Percentiles rank a stretch among this genome's conserved stretches.
Evolutionary conservation across 30 jellyfish, hydroid and myxozoan species (phyloP).

Genomic region (Sanderia malayensis): DNA sequence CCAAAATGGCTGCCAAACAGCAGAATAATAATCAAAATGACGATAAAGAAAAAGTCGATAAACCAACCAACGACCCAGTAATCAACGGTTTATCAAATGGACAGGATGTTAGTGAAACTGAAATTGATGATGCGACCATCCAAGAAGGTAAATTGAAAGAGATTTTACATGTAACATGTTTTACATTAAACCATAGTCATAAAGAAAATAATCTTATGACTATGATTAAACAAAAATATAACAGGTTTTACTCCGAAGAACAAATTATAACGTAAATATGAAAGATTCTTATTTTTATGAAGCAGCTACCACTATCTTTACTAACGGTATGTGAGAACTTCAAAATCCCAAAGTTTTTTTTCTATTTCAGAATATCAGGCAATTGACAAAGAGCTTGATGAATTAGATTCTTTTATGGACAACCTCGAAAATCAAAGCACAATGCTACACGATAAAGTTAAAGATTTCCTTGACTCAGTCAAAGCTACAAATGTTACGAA

Average conservation of each 20-base stretch:
- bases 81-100: not conserved
- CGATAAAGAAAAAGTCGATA: not conserved
- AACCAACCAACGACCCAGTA: not conserved
- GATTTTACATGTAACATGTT: too few species aligned
- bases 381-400: slow-evolving; percentile 43
- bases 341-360: too few species aligned
- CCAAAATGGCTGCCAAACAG: not conserved
- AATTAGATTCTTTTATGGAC: slow-evolving; percentile 31
- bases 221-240: too few species aligned
- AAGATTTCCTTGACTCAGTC: slow-evolving; percentile 43
- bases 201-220: too few species aligned
- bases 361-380: slow-evolving; percentile 25
- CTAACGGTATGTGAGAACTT: too few species aligned
- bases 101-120: not conserved
- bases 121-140: not conserved
- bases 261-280: too few species aligned
- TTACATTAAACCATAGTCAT: too few species aligned
- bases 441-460: slow-evolving; percentile 39
- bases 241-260: too few species aligned
- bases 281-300: too few species aligned
- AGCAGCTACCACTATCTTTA: too few species aligned
- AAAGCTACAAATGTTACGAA: not conserved
- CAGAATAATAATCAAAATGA: not conserved
- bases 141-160: not conserved
- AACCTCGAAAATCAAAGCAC: slow-evolving; percentile 55